Conservation (phyloP, 2,888 invertebrate genomes). For the Drosophila nr. fundita region DNA sequence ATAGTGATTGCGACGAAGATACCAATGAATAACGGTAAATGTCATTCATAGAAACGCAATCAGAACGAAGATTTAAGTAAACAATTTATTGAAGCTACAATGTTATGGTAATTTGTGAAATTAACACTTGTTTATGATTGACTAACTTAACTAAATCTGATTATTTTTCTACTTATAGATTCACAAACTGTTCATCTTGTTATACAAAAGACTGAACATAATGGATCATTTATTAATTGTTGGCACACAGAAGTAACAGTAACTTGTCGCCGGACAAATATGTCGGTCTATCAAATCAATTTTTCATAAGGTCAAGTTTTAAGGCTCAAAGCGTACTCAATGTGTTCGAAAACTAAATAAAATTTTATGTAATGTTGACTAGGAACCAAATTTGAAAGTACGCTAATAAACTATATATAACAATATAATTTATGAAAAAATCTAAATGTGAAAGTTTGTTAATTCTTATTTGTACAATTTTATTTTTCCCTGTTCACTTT, state of each 20-base stretch:
- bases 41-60: slow-evolving; percentile 6
- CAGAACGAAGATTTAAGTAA: slow-evolving; percentile 11
- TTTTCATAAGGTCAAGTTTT: slow-evolving; percentile 39
- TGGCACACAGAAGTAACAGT: slow-evolving; percentile 31
- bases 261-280: slow-evolving; percentile 37
- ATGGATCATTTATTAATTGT: slow-evolving; percentile 40
- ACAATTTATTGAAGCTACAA: slow-evolving; percentile 9
- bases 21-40: slow-evolving; percentile 3
- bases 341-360: slow-evolving; percentile 61
- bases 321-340: slow-evolving; percentile 50
- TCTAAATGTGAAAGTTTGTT: not conserved
- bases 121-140: not conserved
- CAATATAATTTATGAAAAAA: slow-evolving; percentile 1
- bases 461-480: not conserved
- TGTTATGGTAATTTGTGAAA: slow-evolving; percentile 33
- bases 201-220: slow-evolving; percentile 55
- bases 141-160: not conserved
- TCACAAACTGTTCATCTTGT: slow-evolving; percentile 47
- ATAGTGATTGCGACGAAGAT: slow-evolving; percentile 16
- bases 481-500: not conserved
- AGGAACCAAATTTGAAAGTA: slow-evolving; percentile 54
- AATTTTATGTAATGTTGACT: slow-evolving; percentile 59
- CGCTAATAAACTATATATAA: slow-evolving; percentile 37
- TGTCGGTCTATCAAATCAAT: slow-evolving; percentile 42
- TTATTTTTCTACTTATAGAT: slow-evolving; percentile 30